A percentile compares a stretch with the other conserved stretches of the same genome.
phyloP scores from a whole-genome alignment of 2,888 invertebrate genomes.

The Phengaris arion region DNA sequence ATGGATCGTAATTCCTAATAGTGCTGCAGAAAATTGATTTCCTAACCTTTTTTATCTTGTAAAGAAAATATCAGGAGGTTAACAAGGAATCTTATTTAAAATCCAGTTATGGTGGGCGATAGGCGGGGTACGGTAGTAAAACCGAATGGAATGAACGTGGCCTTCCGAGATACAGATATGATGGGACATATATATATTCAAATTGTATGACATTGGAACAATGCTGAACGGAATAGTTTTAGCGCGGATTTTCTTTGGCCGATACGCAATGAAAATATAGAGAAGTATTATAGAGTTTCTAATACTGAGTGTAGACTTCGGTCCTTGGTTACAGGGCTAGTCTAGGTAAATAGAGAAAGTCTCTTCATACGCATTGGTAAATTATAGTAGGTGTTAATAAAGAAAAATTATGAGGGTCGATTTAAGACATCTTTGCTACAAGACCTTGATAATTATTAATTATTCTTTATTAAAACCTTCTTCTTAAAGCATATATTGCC shows the following conservation, averaged over 20 bases:
- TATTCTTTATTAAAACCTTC: too few species aligned
- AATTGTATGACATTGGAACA: constrained; percentile 41
- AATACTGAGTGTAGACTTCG: neutral
- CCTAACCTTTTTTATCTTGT: constrained; percentile 76
- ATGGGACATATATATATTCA: constrained; percentile 48
- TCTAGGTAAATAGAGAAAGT: neutral
- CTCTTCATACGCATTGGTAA: too few species aligned
- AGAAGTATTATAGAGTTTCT: neutral
- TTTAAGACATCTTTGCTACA: too few species aligned
- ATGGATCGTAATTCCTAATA: neutral
- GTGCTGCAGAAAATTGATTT: constrained; percentile 25
- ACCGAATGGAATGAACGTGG: constrained; percentile 79
- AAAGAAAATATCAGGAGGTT: constrained; percentile 72
- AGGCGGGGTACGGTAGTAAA: constrained; percentile 77
- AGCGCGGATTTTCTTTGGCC: constrained; percentile 6
- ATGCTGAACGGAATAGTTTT: constrained; percentile 21
- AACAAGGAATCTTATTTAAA: constrained; percentile 77
- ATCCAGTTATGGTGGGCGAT: constrained; percentile 76
- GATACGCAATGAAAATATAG: neutral
- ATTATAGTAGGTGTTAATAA: too few species aligned
- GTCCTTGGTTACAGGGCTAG: neutral
- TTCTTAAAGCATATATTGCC: too few species aligned
- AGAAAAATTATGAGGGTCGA: too few species aligned
- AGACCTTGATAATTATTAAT: too few species aligned
- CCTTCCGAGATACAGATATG: constrained; percentile 71